Conservation (phyloP, 2,113 vertebrate species). For the Brachypodius melanocephalos region DNA sequence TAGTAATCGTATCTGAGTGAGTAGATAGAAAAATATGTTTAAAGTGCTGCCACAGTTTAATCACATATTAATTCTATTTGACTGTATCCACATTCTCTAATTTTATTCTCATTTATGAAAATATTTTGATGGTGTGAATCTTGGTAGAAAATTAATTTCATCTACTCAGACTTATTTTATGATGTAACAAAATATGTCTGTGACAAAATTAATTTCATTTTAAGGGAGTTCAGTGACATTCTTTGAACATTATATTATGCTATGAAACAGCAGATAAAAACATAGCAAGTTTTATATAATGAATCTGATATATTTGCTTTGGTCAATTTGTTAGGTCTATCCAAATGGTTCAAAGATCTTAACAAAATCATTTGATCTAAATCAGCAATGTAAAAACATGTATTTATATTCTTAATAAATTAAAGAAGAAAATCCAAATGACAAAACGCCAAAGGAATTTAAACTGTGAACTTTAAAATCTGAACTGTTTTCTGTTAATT, state of each 20-base stretch:
- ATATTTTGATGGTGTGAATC: neutral
- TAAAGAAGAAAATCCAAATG: neutral
- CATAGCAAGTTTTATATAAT: neutral
- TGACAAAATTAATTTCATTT: neutral
- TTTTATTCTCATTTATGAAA: neutral
- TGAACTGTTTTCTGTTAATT: neutral
- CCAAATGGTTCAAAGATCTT: neutral
- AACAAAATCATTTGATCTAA: neutral
- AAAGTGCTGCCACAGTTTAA: neutral
- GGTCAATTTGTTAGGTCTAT: neutral
- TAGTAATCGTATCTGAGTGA: neutral
- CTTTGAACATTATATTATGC: neutral
- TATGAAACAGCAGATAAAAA: neutral
- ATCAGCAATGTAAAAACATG: neutral
- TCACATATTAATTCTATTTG: neutral
- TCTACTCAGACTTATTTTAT: neutral
- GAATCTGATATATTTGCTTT: neutral
- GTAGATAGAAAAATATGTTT: neutral
- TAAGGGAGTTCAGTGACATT: neutral
- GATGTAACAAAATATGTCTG: neutral
- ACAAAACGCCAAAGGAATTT: rapidly evolving
- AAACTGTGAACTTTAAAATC: neutral
- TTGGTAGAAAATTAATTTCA: neutral
- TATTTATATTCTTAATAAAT: neutral
- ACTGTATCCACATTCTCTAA: neutral